Evolutionary conservation across 2,888 invertebrate genomes (phyloP).

Genomic region (Epistrophe grossulariae): DNA sequence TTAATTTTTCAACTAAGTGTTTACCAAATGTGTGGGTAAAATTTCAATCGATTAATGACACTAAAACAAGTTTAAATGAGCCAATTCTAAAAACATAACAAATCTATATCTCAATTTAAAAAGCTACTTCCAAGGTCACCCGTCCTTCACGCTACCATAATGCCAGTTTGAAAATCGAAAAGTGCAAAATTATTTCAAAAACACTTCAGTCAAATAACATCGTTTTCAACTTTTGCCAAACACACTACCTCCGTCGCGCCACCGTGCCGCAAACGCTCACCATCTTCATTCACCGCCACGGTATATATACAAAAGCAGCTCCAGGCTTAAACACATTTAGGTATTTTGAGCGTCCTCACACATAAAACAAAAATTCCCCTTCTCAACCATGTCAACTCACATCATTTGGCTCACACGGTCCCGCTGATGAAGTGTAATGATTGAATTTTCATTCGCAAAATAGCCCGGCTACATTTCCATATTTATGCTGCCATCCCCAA

Average conservation of each 20-base stretch:
- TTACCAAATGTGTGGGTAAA: background rate
- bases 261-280: background rate
- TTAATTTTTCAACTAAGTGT: too few relatives aligned
- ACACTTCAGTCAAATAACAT: conserved; percentile 48
- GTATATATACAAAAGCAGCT: conserved; percentile 26
- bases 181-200: conserved; percentile 40
- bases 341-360: conserved; percentile 30
- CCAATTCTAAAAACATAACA: background rate
- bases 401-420: conserved; percentile 70
- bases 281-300: background rate
- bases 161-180: conserved; percentile 4
- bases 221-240: conserved; percentile 50
- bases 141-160: background rate
- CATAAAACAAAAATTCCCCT: background rate
- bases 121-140: background rate
- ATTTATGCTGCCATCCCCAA: conserved; percentile 65
- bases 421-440: conserved; percentile 74
- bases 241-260: background rate
- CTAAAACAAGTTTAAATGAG: background rate
- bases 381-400: conserved; percentile 36
- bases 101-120: too few relatives aligned
- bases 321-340: conserved; percentile 17
- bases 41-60: background rate
- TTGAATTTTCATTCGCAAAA: conserved; percentile 75
- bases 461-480: conserved; percentile 75